phyloP scores from a whole-genome alignment of 2,888 invertebrate genomes.

The Hirtodrosophila duncani region DNA sequence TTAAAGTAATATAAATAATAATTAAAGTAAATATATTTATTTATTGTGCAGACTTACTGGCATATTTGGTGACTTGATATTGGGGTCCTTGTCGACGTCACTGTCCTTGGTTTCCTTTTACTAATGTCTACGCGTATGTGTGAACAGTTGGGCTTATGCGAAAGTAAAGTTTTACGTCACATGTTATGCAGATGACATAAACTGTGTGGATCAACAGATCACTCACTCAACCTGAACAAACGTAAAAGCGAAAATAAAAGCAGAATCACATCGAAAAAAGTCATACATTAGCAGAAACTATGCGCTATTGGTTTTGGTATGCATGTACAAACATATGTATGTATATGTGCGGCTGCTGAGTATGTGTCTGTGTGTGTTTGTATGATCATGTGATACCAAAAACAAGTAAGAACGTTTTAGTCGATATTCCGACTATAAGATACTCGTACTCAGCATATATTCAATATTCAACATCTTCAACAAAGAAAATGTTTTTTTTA shows the following conservation, averaged over 20 bases:
- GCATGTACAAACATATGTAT: neutral
- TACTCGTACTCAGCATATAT: no score
- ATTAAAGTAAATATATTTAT: slow-evolving; percentile 4
- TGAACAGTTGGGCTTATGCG: no score
- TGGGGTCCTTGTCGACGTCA: no score
- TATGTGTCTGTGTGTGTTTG: slow-evolving; percentile 28
- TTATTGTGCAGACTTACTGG: slow-evolving; percentile 8
- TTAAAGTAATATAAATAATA: slow-evolving; percentile 2
- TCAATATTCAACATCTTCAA: no score
- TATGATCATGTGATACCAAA: slow-evolving; percentile 70
- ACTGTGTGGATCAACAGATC: slow-evolving; percentile 68
- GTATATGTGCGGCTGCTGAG: slow-evolving; percentile 14
- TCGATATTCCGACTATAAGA: no score
- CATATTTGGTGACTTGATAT: no score
- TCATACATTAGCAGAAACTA: no score
- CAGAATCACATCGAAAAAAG: slow-evolving; percentile 16
- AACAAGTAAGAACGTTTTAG: slow-evolving; percentile 73
- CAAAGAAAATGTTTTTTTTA: no score
- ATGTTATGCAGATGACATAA: slow-evolving; percentile 39
- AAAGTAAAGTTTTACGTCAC: slow-evolving; percentile 64
- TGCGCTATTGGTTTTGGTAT: no score
- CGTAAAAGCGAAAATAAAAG: slow-evolving; percentile 35
- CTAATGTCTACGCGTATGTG: neutral
- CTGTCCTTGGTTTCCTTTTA: no score
- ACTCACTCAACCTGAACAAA: slow-evolving; percentile 52